Evolutionary conservation across 2,797 vertebrate genomes (phyloP).

Genomic region (Trichosurus vulpecula): DNA sequence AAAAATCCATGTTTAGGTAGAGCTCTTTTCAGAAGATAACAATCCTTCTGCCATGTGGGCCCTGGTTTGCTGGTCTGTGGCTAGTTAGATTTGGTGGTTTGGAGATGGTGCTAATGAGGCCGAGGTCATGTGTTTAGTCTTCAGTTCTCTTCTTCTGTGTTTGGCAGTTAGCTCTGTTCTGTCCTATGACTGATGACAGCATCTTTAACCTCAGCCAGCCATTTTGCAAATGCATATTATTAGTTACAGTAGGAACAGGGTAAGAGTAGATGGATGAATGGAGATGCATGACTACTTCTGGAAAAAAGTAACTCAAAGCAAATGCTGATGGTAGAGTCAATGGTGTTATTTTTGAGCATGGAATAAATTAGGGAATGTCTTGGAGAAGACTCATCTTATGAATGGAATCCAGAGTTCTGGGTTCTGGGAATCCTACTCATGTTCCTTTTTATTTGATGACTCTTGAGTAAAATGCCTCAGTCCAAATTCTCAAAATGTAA

Average conservation of each 20-base stretch:
- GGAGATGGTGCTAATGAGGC: not conserved
- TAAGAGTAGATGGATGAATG: conserved; percentile 27
- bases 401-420: conserved; percentile 13
- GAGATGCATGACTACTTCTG: conserved; percentile 16
- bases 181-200: not conserved
- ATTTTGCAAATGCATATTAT: conserved; percentile 44
- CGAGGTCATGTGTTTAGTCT: not conserved
- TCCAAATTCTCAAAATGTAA: not conserved
- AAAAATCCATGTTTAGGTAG: not conserved
- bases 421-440: conserved; percentile 9
- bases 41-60: not conserved
- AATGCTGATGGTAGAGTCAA: conserved; percentile 46
- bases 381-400: conserved; percentile 31
- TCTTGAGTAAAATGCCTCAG: not conserved
- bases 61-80: not conserved
- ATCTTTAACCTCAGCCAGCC: not conserved
- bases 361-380: conserved; percentile 30
- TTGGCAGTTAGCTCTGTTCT: not conserved
- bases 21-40: not conserved
- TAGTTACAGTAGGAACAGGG: not conserved
- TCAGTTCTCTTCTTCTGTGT: not conserved
- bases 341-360: conserved; percentile 34
- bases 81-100: not conserved
- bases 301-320: conserved; percentile 39
- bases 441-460: conserved; percentile 27